Evolutionary conservation across 1,140 invertebrate genomes (phyloP).

Genomic region (Drosophila willistoni): DNA sequence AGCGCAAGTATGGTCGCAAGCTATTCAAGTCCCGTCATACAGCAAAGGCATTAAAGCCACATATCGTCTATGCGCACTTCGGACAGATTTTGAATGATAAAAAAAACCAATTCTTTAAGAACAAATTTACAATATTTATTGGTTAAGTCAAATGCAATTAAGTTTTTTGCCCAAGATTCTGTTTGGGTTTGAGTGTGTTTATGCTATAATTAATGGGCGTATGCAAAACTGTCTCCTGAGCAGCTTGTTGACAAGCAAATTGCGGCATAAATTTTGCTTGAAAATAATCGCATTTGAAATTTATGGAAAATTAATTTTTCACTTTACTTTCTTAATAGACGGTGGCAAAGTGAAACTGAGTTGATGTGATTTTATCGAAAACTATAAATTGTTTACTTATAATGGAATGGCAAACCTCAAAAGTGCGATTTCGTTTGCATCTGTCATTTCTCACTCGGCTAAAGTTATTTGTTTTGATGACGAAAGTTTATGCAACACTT

Average conservation of each 20-base stretch:
- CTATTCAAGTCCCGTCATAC: too few relatives aligned
- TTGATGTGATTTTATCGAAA: not conserved
- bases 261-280: slow-evolving; percentile 25
- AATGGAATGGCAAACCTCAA: not conserved
- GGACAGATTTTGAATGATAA: not conserved
- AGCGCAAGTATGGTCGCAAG: too few relatives aligned
- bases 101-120: not conserved
- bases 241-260: slow-evolving; percentile 58
- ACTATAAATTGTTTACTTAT: not conserved
- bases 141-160: slow-evolving; percentile 53
- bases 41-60: too few relatives aligned
- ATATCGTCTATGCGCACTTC: too few relatives aligned
- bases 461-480: not conserved
- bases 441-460: too few relatives aligned
- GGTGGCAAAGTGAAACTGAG: not conserved
- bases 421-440: too few relatives aligned
- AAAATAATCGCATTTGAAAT: slow-evolving; percentile 36
- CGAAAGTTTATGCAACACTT: not conserved
- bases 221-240: slow-evolving; percentile 23
- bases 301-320: slow-evolving; percentile 46
- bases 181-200: slow-evolving; percentile 2
- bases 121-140: not conserved
- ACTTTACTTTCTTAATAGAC: not conserved
- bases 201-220: slow-evolving; percentile 49
- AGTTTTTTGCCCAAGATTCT: slow-evolving; percentile 22